A percentile compares a stretch with the other conserved stretches of the same genome.
phyloP scores from a whole-genome alignment of 2,113 vertebrate genomes.

The Echinops telfairi region DNA sequence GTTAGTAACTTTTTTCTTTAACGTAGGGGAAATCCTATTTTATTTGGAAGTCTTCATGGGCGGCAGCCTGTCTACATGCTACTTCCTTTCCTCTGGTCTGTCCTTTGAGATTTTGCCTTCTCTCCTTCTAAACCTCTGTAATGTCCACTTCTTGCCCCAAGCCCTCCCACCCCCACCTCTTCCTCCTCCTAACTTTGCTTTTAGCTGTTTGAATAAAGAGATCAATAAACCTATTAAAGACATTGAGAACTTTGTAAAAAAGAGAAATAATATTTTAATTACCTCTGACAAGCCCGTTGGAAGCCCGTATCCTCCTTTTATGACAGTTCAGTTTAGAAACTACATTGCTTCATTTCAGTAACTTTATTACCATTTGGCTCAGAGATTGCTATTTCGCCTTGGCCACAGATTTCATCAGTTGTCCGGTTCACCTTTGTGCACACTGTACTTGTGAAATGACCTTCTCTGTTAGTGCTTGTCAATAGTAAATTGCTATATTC shows the following conservation, averaged over 20 bases:
- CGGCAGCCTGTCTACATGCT: neutral
- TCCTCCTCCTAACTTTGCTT: constrained; percentile 6
- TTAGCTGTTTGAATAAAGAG: constrained; percentile 60
- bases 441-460: constrained; percentile 95
- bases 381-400: constrained; percentile 98
- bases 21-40: neutral
- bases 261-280: constrained; percentile 87
- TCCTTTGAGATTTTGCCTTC: neutral
- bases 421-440: constrained; percentile 97
- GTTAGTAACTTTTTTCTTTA: neutral
- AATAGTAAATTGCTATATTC: constrained; percentile 92
- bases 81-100: neutral
- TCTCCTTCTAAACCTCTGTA: neutral
- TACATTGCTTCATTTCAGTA: constrained; percentile 95
- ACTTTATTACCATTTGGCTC: constrained; percentile 98
- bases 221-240: constrained; percentile 63
- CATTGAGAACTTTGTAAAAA: constrained; percentile 67
- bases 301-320: constrained; percentile 91
- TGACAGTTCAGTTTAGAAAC: constrained; percentile 94
- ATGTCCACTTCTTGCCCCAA: neutral
- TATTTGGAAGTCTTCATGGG: neutral
- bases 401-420: constrained; percentile 98
- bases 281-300: constrained; percentile 89
- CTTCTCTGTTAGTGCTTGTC: constrained; percentile 95
- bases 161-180: neutral